phyloP scores from a whole-genome alignment of 2,888 invertebrate species.

The Invenusta paracnida region DNA sequence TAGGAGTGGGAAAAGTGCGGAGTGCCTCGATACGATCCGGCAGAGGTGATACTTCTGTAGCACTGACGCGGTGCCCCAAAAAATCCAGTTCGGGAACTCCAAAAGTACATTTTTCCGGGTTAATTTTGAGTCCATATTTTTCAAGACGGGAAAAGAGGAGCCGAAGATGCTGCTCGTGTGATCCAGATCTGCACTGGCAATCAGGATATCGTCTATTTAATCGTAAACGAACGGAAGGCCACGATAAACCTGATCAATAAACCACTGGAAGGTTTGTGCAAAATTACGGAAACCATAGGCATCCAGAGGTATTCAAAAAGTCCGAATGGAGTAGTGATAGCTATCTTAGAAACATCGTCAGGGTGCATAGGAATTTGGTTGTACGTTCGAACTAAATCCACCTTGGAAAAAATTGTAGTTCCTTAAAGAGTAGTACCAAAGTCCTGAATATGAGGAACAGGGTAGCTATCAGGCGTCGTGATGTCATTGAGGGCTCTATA shows the following conservation, averaged over 20 bases:
- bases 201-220: background rate
- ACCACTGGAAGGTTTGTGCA: constrained; percentile 38
- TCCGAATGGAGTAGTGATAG: constrained; percentile 40
- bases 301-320: constrained; percentile 40
- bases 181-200: background rate
- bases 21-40: background rate
- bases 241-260: background rate
- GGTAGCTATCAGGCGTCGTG: constrained; percentile 41
- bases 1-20: background rate
- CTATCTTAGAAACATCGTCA: constrained; percentile 36
- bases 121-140: background rate
- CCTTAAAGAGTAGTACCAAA: background rate
- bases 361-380: constrained; percentile 33
- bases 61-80: background rate
- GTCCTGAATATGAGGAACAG: constrained; percentile 44
- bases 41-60: background rate
- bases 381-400: constrained; percentile 36
- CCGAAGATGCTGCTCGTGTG: background rate
- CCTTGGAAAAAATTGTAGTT: background rate
- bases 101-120: constrained; percentile 1
- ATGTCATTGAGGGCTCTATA: no score
- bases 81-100: background rate
- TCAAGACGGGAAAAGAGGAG: background rate
- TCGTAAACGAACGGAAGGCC: background rate
- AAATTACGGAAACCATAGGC: constrained; percentile 28